Evolutionary conservation across 2,797 vertebrate species (phyloP), one percentile per base, ranked within the genome.

Genomic region (Notolepis coatsorum): DNA sequence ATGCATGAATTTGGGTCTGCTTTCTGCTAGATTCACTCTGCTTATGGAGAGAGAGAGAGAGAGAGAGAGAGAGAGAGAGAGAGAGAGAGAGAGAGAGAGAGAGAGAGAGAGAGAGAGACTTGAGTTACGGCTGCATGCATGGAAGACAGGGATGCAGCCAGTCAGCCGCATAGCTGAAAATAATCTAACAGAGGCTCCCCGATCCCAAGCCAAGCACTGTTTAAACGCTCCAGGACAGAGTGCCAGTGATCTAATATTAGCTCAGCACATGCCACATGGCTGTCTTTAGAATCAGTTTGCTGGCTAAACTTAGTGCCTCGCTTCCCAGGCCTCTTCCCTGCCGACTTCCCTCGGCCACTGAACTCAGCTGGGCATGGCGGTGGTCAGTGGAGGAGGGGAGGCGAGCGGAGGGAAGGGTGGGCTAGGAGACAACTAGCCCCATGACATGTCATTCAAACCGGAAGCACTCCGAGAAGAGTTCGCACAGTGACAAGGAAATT

Each of bases 171-270:
- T 54, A 61, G 54, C 62, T 65, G 66, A 65, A 87, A 84, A 85
- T 75, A 76, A 80, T 77, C 58, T 39, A 67, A 39, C 69, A 67
- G 69, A 87, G 71, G 65, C 71, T 75, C 62, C 65, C 17, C 35
- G 52, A 72, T 65, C 59, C 41, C 57, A 54, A 74, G 69, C 54
- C 61, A 82, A 81, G 70, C 71, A 56, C 64, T 77, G 65, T 70
- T 82, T 76, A 82, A 75, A 84, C 48, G 28, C 45, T 77, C 51
- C 67, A 68, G 73, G 51, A 88, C 60, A 65, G 54, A 72, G 69
- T 82, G 86, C 88, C 86, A 88, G 48, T 42, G 65, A 15, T 85
- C 89, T 92, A 92, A 91, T 91, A 90, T 92, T 92, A 93, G 89
- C 84, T 37, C 55, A 81, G 84, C 89, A 87, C 86, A 86, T 77